phyloP scores from a whole-genome alignment of 2,888 invertebrate species.

The Ennomos fuscantarius region DNA sequence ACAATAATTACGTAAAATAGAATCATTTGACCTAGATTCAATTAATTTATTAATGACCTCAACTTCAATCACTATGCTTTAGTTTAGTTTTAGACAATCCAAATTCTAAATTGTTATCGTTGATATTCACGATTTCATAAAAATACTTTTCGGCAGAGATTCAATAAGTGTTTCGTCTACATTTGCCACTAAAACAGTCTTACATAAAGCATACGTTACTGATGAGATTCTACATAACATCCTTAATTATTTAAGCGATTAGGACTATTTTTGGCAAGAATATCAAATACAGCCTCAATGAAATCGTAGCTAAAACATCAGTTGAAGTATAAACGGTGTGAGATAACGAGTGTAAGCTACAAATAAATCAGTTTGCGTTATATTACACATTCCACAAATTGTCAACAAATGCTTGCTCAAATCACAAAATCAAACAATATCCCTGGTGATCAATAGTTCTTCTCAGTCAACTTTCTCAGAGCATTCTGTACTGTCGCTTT shows the following conservation, averaged over 20 bases:
- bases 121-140: slow-evolving; percentile 34
- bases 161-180: slow-evolving; percentile 53
- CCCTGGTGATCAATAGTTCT: slow-evolving; percentile 67
- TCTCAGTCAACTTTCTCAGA: slow-evolving; percentile 83
- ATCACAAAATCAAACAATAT: slow-evolving; percentile 62
- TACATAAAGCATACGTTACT: slow-evolving; percentile 51
- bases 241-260: slow-evolving; percentile 45
- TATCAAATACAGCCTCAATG: slow-evolving; percentile 56
- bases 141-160: slow-evolving; percentile 53
- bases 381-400: slow-evolving; percentile 46
- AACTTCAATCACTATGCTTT: slow-evolving; percentile 12
- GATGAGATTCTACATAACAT: slow-evolving; percentile 53
- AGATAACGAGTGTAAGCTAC: slow-evolving; percentile 52
- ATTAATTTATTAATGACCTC: neutral
- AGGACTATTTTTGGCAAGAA: slow-evolving; percentile 65
- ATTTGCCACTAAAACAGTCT: slow-evolving; percentile 69
- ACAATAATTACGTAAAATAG: slow-evolving; percentile 3
- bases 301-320: slow-evolving; percentile 40
- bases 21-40: neutral
- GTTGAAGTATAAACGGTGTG: slow-evolving; percentile 43
- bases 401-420: slow-evolving; percentile 71
- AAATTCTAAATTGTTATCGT: slow-evolving; percentile 20
- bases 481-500: slow-evolving; percentile 84
- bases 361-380: slow-evolving; percentile 44
- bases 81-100: slow-evolving; percentile 17